Evolutionary conservation across 1,140 invertebrate genomes (phyloP), one percentile per base, ranked within the genome.

Genomic region (Colletes latitarsis): DNA sequence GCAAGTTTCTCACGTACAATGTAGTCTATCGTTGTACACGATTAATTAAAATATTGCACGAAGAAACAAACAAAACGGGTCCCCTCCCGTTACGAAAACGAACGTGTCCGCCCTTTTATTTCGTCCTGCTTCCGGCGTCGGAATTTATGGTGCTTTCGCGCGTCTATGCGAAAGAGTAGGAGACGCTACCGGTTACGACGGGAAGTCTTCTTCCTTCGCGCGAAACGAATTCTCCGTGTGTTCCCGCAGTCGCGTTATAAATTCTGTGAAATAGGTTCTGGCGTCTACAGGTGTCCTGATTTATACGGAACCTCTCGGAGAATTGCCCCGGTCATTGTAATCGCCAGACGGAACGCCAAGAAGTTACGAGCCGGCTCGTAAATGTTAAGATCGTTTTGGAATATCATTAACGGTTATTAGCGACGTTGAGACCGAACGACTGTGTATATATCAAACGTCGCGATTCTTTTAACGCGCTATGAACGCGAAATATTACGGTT

Each of bases 271-370:
- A 72, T 72, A 78, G 76, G 46, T 63, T 41, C 19, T 19, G 30
- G 15, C 62, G 76, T 78, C 49, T 15, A 52, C 39, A 55, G 58
- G 30, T 78, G 68, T 55, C 39, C 49, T 72, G 68, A 78, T 78
- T 78, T 72, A 78, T 30, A n/a, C 21, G 19, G 6, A 53, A 1
- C 15, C 10, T 6, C 41, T 14, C 4, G 6, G 43, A 46, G 49
- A 49, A 43, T 58, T 49, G 4, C 19, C 17, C 3, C n/a, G 10
- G 4, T 6, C 41, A 15, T 39, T 46, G 19, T 68, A 68, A 77
- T 70, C 39, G 0, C 14, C 1, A 1, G 39, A 66, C 9, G 8
- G 0, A 41, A 2, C 6, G 39, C n/a, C 15, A 41, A 49, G n/a
- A 58, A 14, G 5, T 77, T 68, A 68, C 52, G 63, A n/a, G 10